These are phyloP conservation scores for Leptodirus hochenwartii DNA, from an alignment of 2,888 invertebrate species.

Conservation along the genomic window DNA sequence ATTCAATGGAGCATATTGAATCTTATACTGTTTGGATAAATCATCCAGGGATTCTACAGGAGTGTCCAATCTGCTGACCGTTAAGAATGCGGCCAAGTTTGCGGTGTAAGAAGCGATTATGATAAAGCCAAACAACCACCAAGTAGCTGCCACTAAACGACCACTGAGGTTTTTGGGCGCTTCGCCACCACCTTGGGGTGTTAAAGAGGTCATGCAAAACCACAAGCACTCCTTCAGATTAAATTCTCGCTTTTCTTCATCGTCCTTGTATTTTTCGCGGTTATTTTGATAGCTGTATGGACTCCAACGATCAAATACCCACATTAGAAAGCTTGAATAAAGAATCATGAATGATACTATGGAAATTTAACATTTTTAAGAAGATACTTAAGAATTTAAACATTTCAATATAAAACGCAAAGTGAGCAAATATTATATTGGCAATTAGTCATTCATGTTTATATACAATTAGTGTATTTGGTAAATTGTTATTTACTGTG, in stretches of 20 bases:
- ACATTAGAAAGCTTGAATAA: conserved; percentile 64
- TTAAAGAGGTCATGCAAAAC: conserved; percentile 98
- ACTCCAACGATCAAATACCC: conserved; percentile 93
- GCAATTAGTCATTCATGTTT: background rate
- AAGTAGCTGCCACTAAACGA: conserved; percentile 86
- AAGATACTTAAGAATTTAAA: background rate
- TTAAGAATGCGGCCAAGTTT: conserved; percentile 92
- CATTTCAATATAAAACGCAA: background rate
- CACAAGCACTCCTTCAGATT: conserved; percentile 91
- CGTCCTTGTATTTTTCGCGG: conserved; percentile 77
- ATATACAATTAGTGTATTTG: background rate
- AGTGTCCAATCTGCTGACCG: conserved; percentile 81
- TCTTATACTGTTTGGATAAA: conserved; percentile 77
- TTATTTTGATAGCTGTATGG: conserved; percentile 96
- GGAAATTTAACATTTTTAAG: background rate
- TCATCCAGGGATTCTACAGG: conserved; percentile 89
- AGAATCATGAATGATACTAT: conserved; percentile 5
- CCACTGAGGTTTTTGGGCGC: conserved; percentile 94
- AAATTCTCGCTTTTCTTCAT: conserved; percentile 87
- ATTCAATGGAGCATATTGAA: conserved; percentile 82
- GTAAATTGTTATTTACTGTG: conserved; percentile 2
- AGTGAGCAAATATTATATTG: background rate
- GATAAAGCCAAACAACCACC: conserved; percentile 99
- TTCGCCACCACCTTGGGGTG: conserved; percentile 89
- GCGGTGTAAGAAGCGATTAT: conserved; percentile 98